Percentiles rank a stretch among this genome's conserved stretches.
Conservation (phyloP, 2,113 vertebrate genomes). For the Charadrius vociferus region DNA sequence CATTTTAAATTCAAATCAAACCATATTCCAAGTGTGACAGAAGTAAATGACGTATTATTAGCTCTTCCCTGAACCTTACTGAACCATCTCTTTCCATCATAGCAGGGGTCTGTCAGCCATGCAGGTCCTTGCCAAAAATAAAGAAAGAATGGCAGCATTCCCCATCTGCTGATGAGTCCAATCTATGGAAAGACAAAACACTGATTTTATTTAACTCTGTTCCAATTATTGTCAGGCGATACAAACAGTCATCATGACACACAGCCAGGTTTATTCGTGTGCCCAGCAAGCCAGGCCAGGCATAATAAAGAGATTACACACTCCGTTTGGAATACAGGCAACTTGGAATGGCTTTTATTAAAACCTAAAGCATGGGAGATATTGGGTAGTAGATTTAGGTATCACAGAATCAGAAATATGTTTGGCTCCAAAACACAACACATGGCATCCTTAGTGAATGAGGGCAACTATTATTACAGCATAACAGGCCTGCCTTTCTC, state of each 20-base stretch:
- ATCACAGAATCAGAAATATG: not conserved
- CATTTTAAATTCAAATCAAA: constrained; percentile 16
- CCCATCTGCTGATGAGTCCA: constrained; percentile 67
- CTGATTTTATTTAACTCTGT: constrained; percentile 58
- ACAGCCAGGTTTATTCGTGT: constrained; percentile 40
- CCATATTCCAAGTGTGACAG: constrained; percentile 2
- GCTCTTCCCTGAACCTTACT: not conserved
- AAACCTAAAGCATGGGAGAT: constrained; percentile 29
- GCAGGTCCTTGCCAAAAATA: constrained; percentile 26
- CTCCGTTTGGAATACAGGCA: not conserved
- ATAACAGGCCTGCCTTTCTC: constrained; percentile 8
- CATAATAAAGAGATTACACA: constrained; percentile 49
- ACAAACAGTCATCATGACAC: constrained; percentile 43
- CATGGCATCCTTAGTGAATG: constrained; percentile 25
- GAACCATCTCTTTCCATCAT: not conserved
- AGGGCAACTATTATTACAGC: constrained; percentile 4
- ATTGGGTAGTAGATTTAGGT: not conserved
- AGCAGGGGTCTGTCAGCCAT: constrained; percentile 23
- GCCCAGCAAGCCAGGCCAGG: constrained; percentile 23
- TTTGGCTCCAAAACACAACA: constrained; percentile 43
- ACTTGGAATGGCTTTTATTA: constrained; percentile 48
- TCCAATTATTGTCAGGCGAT: constrained; percentile 21
- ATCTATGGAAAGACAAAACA: constrained; percentile 54
- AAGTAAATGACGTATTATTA: not conserved
- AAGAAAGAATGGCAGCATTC: constrained; percentile 39